A percentile compares a stretch with the other conserved stretches of the same genome.
Conservation (phyloP, 2,797 vertebrate genomes). For the Mionectes olivaceus region DNA sequence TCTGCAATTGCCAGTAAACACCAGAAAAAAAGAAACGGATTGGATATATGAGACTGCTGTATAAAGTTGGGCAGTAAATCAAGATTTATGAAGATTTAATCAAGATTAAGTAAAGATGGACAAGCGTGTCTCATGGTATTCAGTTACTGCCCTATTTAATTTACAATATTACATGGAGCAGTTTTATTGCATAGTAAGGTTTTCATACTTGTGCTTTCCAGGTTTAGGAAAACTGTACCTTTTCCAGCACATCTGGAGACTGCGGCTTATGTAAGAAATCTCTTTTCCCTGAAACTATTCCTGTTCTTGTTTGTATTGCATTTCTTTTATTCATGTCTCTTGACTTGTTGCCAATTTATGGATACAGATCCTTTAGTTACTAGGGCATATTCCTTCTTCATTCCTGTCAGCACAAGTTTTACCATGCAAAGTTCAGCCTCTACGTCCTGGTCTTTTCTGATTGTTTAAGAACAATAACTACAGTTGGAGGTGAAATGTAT, state of each 20-base stretch:
- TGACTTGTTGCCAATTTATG: neutral
- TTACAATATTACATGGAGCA: constrained; percentile 11
- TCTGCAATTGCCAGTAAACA: constrained; percentile 19
- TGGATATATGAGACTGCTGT: neutral
- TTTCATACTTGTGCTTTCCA: constrained; percentile 9
- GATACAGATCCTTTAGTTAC: neutral
- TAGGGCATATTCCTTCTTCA: neutral
- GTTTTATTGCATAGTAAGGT: constrained; percentile 15
- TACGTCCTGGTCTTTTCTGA: neutral
- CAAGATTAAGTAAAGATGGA: neutral
- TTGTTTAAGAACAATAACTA: neutral
- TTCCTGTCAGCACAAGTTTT: neutral
- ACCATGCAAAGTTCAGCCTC: neutral
- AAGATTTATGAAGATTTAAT: neutral
- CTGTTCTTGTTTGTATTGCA: neutral
- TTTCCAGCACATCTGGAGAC: constrained; percentile 37
- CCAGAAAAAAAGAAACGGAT: neutral
- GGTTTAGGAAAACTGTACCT: constrained; percentile 13
- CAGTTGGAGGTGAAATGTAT: neutral
- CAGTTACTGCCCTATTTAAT: constrained; percentile 24
- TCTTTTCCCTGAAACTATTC: constrained; percentile 20
- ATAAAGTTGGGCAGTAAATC: constrained; percentile 13
- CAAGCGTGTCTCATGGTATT: neutral
- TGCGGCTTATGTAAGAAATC: constrained; percentile 15
- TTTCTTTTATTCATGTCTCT: constrained; percentile 12